These are phyloP conservation scores for Lineus longissimus DNA, from an alignment of 1,140 invertebrate species.

Conservation along the genomic window DNA sequence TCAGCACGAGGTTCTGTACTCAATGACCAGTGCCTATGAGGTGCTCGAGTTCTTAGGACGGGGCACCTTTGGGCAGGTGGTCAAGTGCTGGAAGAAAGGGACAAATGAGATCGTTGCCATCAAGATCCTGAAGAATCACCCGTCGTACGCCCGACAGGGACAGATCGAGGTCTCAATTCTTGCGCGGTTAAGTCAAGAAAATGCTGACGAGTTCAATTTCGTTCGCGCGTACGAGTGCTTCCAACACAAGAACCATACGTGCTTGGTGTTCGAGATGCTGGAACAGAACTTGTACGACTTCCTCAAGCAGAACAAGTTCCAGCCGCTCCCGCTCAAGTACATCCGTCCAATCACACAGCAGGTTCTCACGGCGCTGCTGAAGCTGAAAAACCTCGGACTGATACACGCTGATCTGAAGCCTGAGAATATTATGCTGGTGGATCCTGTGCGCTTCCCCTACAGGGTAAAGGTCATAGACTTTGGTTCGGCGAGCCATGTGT, in stretches of 20 bases:
- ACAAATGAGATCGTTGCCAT: slow-evolving; percentile 99
- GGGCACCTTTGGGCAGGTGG: slow-evolving; percentile 98
- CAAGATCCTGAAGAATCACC: slow-evolving; percentile 99
- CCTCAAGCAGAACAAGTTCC: slow-evolving; percentile 99
- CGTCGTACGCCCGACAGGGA: slow-evolving; percentile 97
- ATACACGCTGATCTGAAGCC: slow-evolving; percentile 99
- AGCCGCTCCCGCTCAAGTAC: slow-evolving; percentile 93
- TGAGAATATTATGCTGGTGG: slow-evolving; percentile 99
- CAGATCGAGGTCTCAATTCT: slow-evolving; percentile 99
- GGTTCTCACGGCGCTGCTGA: slow-evolving; percentile 95
- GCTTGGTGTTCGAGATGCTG: slow-evolving; percentile 99
- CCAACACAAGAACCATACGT: slow-evolving; percentile 99
- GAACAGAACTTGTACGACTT: slow-evolving; percentile 99
- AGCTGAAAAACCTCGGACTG: slow-evolving; percentile 96
- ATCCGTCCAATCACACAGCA: slow-evolving; percentile 98
- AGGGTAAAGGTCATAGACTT: slow-evolving; percentile 97
- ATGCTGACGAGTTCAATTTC: slow-evolving; percentile 98
- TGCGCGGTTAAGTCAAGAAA: slow-evolving; percentile 95
- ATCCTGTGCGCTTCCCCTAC: slow-evolving; percentile 94
- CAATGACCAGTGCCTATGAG: slow-evolving; percentile 84
- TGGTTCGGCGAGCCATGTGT: slow-evolving; percentile 97
- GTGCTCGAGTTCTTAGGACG: slow-evolving; percentile 97
- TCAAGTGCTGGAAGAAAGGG: slow-evolving; percentile 99
- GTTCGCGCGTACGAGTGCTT: slow-evolving; percentile 99
- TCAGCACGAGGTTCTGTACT: slow-evolving; percentile 96